phyloP scores from a whole-genome alignment of 2,888 invertebrate genomes.

The Ephialtes manifestator region DNA sequence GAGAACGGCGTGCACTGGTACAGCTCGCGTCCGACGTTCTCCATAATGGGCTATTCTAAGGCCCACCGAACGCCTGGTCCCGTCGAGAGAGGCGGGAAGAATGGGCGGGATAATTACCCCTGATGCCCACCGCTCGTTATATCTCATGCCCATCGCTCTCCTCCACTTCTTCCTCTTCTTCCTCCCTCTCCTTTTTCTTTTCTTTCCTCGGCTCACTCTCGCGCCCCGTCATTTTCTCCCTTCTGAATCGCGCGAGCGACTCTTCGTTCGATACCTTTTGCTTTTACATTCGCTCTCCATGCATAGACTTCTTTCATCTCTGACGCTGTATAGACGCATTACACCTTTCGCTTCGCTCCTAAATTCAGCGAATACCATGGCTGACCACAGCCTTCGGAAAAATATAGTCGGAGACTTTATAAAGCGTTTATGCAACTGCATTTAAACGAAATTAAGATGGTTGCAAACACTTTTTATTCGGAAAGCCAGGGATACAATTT shows the following conservation, averaged over 20 bases:
- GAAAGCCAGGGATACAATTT: too few species aligned
- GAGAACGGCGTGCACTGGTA: constrained; percentile 21
- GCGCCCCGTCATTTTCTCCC: constrained; percentile 72
- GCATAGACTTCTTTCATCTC: constrained; percentile 31
- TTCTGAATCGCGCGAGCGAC: constrained; percentile 21
- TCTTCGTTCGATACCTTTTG: constrained; percentile 52
- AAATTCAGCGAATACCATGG: constrained; percentile 7
- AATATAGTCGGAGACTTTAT: constrained; percentile 27
- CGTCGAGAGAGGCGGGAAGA: constrained; percentile 84
- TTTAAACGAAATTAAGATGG: not conserved
- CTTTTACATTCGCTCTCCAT: constrained; percentile 29
- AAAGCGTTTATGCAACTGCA: constrained; percentile 26
- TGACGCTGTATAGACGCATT: constrained; percentile 52
- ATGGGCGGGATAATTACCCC: constrained; percentile 85
- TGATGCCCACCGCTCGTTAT: constrained; percentile 84
- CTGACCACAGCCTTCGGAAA: constrained; percentile 46
- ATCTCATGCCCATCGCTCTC: constrained; percentile 78
- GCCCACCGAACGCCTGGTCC: constrained; percentile 77
- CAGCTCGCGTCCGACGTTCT: constrained; percentile 56
- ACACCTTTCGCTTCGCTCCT: constrained; percentile 28
- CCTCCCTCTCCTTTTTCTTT: constrained; percentile 68
- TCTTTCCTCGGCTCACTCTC: constrained; percentile 70
- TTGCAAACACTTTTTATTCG: too few species aligned
- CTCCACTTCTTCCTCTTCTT: constrained; percentile 69
- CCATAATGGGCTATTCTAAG: constrained; percentile 82